Base-by-base conservation (phyloP, 2,888 invertebrate species). In the Hirtodrosophila confusa region DNA sequence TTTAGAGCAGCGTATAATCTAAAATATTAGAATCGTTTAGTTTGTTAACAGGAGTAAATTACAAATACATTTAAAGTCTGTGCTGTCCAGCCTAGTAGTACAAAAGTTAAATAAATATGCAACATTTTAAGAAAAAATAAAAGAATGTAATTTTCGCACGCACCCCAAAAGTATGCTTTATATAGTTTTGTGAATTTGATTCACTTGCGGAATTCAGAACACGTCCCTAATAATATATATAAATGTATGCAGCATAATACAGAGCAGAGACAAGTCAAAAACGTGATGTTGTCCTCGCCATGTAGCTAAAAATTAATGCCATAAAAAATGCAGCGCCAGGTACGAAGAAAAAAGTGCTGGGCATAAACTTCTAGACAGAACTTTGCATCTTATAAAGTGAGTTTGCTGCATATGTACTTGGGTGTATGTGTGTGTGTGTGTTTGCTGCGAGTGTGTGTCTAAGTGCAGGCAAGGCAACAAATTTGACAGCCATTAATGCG, bases 401-500 rank as follows among this genome's bases (percentile, higher is more conserved):
- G 49, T 48, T 27, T 47, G 43, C 29, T 37, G 8, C 41, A 43
- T 51, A 33, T 43, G 33, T 49, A 6, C 27, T 27, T 17, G 6
- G 27, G 27, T 27, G 27, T 27, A 27, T 6, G 27, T 27, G 27
- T 45, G 29, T 33, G 39, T 56, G 47, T 17, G 47, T 17, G 11
- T 36, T 17, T 33, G 36, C 33, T 45, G 33, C 27, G 55, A 39
- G 43, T 45, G 44, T 70, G 70, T 69, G 79, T 64, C 58, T 84
- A 80, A 73, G 66, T 58, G 75, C 64, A 69, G 80, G 10, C 56
- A 57, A 47, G 57, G 77, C 75, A 84, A 72, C 85, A 80, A 68
- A 75, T 85, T 80, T 75, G 78, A 70, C 80, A 80, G 70, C 68
- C 80, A 82, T 85, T 85, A 85, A 85, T 80, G 51, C 67, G 75